Base-by-base conservation (phyloP, 2,888 invertebrate genomes). In the Lasioglossum vierecki region DNA sequence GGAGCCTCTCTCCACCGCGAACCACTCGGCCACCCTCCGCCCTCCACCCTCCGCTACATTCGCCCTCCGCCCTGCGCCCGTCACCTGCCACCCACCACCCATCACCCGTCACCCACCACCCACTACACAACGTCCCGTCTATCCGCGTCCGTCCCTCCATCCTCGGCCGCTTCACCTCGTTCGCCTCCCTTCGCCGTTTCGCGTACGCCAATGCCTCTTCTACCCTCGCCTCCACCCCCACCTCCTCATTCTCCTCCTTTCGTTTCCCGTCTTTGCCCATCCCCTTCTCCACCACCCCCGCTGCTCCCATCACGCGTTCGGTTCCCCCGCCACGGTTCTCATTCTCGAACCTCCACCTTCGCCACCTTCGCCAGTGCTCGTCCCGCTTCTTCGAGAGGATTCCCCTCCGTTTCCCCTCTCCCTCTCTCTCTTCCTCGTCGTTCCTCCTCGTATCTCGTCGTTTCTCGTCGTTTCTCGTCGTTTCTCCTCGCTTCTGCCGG, bases 321-420 rank as follows among this genome's bases (percentile, higher is more conserved):
- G 66, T 46, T 73, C 74, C 68, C 53, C 68, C 82, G 66, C 73
- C 76, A n/a, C 63, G 63, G 15, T 6, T 63, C 26, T 13, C 26
- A 26, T 53, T 18, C 53, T 57, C 30, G 73, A 53, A 39, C 79
- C 85, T 79, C 79, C 86, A 77, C 80, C 74, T 75, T 66, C 84
- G 74, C 79, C 79, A 57, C 71, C 78, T 78, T 82, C 71, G 60
- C 11, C 77, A 53, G 53, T 35, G 68, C 77, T 78, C 84, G 84
- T 84, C 78, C 78, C 84, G 82, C 71, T 84, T 82, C 78, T 84
- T 84, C 82, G 60, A 76, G 60, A 76, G 70, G 72, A 78, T 77
- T 75, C 85, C 85, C 88, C 84, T 80, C 88, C 83, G 80, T 84
- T 82, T 82, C 82, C 86, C 79, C 85, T 68, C 83, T n/a, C 53